A percentile compares a stretch with the other conserved stretches of the same genome.
Evolutionary conservation across 64 coral and sea anemone genomes (phyloP).

Genomic region (Dendrophyllia cribrosa): DNA sequence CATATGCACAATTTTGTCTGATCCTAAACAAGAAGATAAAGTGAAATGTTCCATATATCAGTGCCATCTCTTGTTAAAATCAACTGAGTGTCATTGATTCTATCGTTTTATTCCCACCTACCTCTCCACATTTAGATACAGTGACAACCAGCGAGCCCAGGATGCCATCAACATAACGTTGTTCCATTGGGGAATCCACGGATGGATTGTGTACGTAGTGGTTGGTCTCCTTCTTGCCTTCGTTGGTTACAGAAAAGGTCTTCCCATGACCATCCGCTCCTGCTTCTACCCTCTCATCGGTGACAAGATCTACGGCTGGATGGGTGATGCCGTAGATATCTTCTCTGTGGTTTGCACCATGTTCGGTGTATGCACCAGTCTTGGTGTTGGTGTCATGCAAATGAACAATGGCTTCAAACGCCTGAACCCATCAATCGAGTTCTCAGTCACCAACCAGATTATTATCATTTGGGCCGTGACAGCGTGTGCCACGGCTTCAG

Average conservation of each 20-base stretch:
- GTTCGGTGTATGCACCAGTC: constrained; percentile 85
- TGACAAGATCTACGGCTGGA: constrained; percentile 70
- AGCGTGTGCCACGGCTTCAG: constrained; percentile 40
- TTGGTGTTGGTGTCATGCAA: constrained; percentile 62
- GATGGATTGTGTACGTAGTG: constrained; percentile 59
- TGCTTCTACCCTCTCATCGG: constrained; percentile 76
- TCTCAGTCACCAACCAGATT: constrained; percentile 1
- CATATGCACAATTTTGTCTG: too few relatives aligned
- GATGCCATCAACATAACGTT: constrained; percentile 71
- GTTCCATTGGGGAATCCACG: constrained; percentile 75
- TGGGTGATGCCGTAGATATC: constrained; percentile 75
- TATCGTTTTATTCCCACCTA: too few relatives aligned
- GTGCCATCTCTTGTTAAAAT: too few relatives aligned
- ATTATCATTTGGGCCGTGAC: constrained; percentile 74
- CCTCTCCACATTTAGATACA: not conserved
- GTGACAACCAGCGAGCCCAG: constrained; percentile 55
- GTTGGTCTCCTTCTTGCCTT: constrained; percentile 63
- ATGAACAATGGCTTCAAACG: constrained; percentile 67
- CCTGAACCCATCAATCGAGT: constrained; percentile 29
- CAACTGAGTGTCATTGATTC: too few relatives aligned
- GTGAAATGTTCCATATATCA: too few relatives aligned
- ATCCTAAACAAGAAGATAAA: too few relatives aligned
- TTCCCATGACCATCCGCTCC: constrained; percentile 71
- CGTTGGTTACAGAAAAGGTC: constrained; percentile 52
- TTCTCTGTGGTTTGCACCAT: constrained; percentile 80